These are phyloP conservation scores for Camponotus vicinus DNA, from an alignment of 1,140 invertebrate genomes.

Conservation along the genomic window DNA sequence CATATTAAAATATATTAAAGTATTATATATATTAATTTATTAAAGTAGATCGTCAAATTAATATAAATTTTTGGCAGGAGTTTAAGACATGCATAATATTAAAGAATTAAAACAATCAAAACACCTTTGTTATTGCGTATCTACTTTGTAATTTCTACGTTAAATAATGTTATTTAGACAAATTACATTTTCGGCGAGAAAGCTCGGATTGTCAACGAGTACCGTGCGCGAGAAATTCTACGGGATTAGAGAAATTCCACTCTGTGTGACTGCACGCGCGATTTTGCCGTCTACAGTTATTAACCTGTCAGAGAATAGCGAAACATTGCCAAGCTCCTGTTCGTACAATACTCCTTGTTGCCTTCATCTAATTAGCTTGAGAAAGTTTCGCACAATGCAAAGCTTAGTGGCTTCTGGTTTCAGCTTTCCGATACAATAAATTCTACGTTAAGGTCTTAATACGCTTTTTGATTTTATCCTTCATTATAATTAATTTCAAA, in stretches of 20 bases:
- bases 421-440: background rate
- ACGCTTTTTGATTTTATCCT: background rate
- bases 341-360: conserved; percentile 26
- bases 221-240: conserved; percentile 21
- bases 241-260: conserved; percentile 45
- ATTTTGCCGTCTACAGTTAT: conserved; percentile 48
- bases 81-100: background rate
- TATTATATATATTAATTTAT: too few species aligned
- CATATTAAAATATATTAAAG: background rate
- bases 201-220: background rate
- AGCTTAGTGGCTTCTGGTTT: background rate
- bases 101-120: conserved; percentile 17
- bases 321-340: conserved; percentile 42
- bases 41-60: too few species aligned
- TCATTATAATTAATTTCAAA: background rate
- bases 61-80: background rate
- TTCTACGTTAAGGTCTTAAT: conserved; percentile 8
- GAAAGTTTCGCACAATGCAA: conserved; percentile 39
- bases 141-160: background rate
- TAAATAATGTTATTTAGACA: conserved; percentile 39
- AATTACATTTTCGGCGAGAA: conserved; percentile 39
- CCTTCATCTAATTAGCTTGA: conserved; percentile 50
- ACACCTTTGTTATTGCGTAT: background rate
- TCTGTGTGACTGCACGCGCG: background rate
- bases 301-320: conserved; percentile 46